Conservation (phyloP, 2,888 invertebrate species). For the Hypomecis punctinalis region DNA sequence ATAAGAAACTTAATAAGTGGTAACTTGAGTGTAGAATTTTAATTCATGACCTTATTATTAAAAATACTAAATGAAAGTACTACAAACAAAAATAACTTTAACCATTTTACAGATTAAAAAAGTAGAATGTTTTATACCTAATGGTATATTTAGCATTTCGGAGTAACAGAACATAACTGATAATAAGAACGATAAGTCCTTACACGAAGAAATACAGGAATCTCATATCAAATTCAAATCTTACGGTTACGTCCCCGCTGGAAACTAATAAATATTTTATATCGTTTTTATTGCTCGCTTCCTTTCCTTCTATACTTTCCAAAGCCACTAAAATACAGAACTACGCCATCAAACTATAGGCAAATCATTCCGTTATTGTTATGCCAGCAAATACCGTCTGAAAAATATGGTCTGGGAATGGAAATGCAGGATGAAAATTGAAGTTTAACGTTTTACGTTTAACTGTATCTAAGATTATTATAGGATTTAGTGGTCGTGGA, state of each 20-base stretch:
- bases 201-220: constrained; percentile 12
- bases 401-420: constrained; percentile 11
- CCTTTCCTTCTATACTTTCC: constrained; percentile 19
- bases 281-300: constrained; percentile 29
- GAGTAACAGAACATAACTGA: constrained; percentile 2
- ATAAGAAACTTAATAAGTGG: no score
- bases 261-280: constrained; percentile 32
- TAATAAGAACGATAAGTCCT: constrained; percentile 3
- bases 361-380: constrained; percentile 6
- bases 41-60: no score
- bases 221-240: constrained; percentile 15
- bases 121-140: no score
- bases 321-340: constrained; percentile 24
- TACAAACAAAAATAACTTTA: no score
- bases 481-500: not conserved
- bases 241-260: constrained; percentile 19
- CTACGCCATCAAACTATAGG: constrained; percentile 22
- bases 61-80: no score
- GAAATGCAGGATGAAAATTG: constrained; percentile 7
- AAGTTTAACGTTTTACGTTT: not conserved
- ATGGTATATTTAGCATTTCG: not conserved
- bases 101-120: no score
- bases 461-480: not conserved
- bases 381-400: constrained; percentile 4
- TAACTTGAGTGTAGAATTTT: no score